phyloP scores from a whole-genome alignment of 2,888 invertebrate genomes.

The Plebejus anna region DNA sequence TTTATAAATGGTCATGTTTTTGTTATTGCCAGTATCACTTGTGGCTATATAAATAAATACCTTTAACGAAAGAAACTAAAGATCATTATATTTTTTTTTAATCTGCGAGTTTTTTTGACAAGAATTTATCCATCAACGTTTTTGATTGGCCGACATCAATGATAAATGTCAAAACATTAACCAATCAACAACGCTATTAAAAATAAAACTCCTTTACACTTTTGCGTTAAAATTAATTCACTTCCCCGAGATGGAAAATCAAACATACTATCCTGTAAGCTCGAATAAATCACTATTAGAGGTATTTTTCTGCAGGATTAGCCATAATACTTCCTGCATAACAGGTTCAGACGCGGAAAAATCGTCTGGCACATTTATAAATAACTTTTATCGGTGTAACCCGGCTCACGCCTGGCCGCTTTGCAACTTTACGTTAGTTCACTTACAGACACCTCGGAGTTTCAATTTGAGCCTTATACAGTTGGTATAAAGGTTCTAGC shows the following conservation, averaged over 20 bases:
- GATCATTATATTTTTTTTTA: too few species aligned
- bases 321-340: constrained; percentile 17
- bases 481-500: neutral
- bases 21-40: neutral
- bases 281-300: constrained; percentile 8
- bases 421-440: constrained; percentile 41
- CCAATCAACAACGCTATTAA: neutral
- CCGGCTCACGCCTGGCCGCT: constrained; percentile 35
- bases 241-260: neutral
- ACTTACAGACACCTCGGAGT: constrained; percentile 35
- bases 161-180: neutral
- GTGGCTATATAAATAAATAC: neutral
- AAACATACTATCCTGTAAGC: neutral
- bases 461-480: neutral
- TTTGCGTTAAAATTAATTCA: neutral
- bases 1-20: neutral
- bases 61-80: too few species aligned
- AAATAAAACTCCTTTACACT: neutral
- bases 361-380: constrained; percentile 10
- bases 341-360: constrained; percentile 18
- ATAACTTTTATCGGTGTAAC: constrained; percentile 17
- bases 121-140: neutral
- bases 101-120: too few species aligned
- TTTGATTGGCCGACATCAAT: neutral
- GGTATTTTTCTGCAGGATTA: constrained; percentile 5